Evolutionary conservation across 2,888 invertebrate species (phyloP), one percentile per base, ranked within the genome.

Genomic region (Notodonta dromedarius): DNA sequence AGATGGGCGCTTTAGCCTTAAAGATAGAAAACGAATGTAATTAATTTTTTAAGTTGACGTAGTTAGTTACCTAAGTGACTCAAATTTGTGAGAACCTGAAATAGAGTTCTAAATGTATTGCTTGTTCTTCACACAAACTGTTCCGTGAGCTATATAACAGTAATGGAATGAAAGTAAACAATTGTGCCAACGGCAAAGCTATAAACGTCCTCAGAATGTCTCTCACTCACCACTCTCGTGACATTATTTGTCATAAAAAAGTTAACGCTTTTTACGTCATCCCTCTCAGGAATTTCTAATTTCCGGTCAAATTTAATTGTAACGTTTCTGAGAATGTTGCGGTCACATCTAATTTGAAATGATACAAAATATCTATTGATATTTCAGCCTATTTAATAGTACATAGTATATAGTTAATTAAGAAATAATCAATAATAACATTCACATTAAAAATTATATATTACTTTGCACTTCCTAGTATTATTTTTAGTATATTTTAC

Each of bases 221-320:
- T 65, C 67, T 62, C 61, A 62, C 24, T 24, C 35, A 35, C 35
- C 35, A 35, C 59, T 66, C 63, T 66, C 74, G 75, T 78, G 72
- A 73, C 71, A 74, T 73, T 77, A 76, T 74, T 74, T 72, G 70
- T 76, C 69, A 74, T 74, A 76, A 77, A 77, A 77, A 77, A 61
- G 63, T 67, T 60, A 57, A 62, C 60, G 66, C 70, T 78, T 82
- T 77, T 77, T 74, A 71, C 67, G 56, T 63, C 68, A 68, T 62
- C 63, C 78, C 69, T 63, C 71, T 67, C 67, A 81, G 80, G 87
- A 86, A 88, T 90, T 83, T 88, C 79, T 86, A 90, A 89, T 90
- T 86, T 90, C 89, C 89, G 89, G 87, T 71, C 72, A 66, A 66
- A 69, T 73, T 75, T 74, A 69, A 77, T 77, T 76, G 72, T 78